phyloP scores from a whole-genome alignment of 2,797 vertebrate species.

The Gymnoscopelus microlampas region DNA sequence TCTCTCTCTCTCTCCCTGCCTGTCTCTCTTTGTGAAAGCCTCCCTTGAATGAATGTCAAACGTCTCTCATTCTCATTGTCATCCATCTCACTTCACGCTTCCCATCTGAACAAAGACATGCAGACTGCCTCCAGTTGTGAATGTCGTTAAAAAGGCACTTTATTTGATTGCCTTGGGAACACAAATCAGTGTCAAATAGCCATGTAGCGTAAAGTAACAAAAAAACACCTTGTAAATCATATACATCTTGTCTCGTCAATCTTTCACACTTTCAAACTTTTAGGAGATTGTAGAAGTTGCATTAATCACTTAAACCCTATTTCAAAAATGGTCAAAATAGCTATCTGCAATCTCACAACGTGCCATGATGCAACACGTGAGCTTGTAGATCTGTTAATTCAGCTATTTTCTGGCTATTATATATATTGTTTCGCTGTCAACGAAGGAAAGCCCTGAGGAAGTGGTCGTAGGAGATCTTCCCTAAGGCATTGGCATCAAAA shows the following conservation, averaged over 20 bases:
- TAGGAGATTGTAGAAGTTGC: too few relatives aligned
- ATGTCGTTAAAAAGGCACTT: slow-evolving; percentile 52
- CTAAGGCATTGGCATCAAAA: slow-evolving; percentile 78
- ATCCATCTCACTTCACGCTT: slow-evolving; percentile 54
- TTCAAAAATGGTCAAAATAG: too few relatives aligned
- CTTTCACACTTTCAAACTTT: not conserved
- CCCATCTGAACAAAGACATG: slow-evolving; percentile 52
- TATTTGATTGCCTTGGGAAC: slow-evolving; percentile 48
- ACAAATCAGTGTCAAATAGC: slow-evolving; percentile 49
- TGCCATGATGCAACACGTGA: too few relatives aligned
- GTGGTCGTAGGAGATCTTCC: slow-evolving; percentile 80
- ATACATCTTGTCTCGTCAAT: slow-evolving; percentile 42
- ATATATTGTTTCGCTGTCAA: slow-evolving; percentile 23
- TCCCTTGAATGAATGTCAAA: slow-evolving; percentile 55
- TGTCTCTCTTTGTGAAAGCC: slow-evolving; percentile 26
- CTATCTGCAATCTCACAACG: too few relatives aligned
- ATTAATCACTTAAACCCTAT: too few relatives aligned
- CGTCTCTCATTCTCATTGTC: slow-evolving; percentile 52
- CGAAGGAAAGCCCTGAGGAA: slow-evolving; percentile 82
- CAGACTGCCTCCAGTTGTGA: slow-evolving; percentile 16
- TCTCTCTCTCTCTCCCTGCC: slow-evolving; percentile 20
- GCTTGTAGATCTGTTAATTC: too few relatives aligned
- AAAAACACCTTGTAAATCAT: slow-evolving; percentile 14
- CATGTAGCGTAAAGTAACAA: not conserved
- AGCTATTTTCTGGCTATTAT: too few relatives aligned